Evolutionary conservation across 2,888 invertebrate species (phyloP), one percentile per base, ranked within the genome.

Genomic region (Drosophila falleni): DNA sequence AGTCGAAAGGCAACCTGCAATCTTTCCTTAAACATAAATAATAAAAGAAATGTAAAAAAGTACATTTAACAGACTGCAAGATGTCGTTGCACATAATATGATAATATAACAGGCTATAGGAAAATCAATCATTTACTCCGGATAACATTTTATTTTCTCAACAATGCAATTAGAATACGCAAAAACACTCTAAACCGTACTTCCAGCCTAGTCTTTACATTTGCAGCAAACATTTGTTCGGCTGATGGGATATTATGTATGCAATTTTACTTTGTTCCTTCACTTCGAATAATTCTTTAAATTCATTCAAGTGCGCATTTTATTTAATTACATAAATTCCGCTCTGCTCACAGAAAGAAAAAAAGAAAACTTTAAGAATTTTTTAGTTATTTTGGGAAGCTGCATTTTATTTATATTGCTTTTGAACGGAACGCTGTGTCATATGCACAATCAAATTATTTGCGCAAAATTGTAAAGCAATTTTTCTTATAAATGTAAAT

Each of bases 401-500:
- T 47, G 35, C 15, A 71, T 47, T 39, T 47, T 31, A 33, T 62
- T 49, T 33, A 41, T 53, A 23, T 60, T 35, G 29, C 23, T 41
- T 62, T 56, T 49, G n/a, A 49, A 44, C 9, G 31, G 33, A 44
- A 64, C 60, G 46, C 42, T 63, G 64, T 66, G 47, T 73, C 73
- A 62, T 72, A 50, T 54, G 65, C 61, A 55, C 23, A 74, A 59
- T 35, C 47, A 67, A 74, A 74, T 78, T 60, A 78, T 69, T 81
- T 78, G 61, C 55, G 39, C 49, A 65, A 63, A 68, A 68, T 84
- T 70, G 69, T 58, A 63, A 77, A 73, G 70, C 61, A 75, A 75
- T 78, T 78, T 71, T 85, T 81, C 65, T 62, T 56, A 63, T 35
- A 64, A 73, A 77, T 76, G 77, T 49, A 68, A 74, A 83, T 80